Conservation (phyloP, 2,888 invertebrate species). For the Dynastes maya region DNA sequence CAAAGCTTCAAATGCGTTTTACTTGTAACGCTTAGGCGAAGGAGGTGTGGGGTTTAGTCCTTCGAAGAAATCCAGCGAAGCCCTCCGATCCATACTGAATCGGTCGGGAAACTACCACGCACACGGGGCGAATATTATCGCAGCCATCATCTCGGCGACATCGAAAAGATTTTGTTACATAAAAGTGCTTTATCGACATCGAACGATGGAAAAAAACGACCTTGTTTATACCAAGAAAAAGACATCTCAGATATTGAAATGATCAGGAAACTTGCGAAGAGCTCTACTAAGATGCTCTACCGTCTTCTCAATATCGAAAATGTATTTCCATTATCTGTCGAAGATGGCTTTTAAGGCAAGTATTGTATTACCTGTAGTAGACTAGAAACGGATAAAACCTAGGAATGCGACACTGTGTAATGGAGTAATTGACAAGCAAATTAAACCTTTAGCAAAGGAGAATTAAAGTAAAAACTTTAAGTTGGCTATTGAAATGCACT, state of each 20-base stretch:
- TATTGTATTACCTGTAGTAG: conserved; percentile 1
- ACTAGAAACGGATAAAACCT: background rate
- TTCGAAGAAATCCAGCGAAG: background rate
- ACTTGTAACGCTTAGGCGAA: conserved; percentile 4
- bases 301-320: background rate
- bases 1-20: conserved; percentile 36
- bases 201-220: conserved; percentile 20
- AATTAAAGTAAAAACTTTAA: too few species aligned
- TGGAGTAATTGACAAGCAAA: background rate
- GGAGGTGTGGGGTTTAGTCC: background rate
- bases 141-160: conserved; percentile 16
- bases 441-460: too few species aligned
- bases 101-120: conserved; percentile 24
- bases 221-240: conserved; percentile 6
- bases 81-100: background rate
- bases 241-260: conserved; percentile 6
- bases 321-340: conserved; percentile 8
- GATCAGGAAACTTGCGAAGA: background rate
- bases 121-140: conserved; percentile 14
- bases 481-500: too few species aligned
- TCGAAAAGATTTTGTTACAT: conserved; percentile 52
- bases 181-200: conserved; percentile 50
- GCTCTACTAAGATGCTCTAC: background rate
- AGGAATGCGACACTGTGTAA: background rate
- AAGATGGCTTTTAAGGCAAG: conserved; percentile 2